These are phyloP conservation scores for Plecotus auritus DNA, from an alignment of 2,113 vertebrate species.

Conservation along the genomic window DNA sequence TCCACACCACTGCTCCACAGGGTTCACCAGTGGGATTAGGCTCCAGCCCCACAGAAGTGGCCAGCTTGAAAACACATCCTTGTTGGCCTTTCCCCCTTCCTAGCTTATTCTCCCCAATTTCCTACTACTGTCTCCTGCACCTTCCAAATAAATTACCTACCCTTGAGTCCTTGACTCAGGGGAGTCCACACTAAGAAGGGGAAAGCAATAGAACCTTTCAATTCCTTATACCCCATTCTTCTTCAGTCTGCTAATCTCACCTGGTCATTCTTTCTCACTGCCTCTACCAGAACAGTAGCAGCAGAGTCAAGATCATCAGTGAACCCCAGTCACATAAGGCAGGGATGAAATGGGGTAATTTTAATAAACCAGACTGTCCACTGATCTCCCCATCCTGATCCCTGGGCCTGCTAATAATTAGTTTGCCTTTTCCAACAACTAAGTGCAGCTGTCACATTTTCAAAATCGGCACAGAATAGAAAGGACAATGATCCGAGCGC, in stretches of 20 bases:
- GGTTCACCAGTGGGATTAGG: not conserved
- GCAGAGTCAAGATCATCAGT: not conserved
- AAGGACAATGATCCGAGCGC: not conserved
- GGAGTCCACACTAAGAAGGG: not conserved
- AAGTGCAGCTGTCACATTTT: not conserved
- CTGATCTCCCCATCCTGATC: not conserved
- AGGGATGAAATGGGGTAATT: not conserved
- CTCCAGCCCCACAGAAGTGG: not conserved
- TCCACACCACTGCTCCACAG: fast-evolving
- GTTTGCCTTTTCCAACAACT: not conserved
- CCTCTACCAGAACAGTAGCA: not conserved
- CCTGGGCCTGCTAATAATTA: not conserved
- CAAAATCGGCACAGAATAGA: not conserved
- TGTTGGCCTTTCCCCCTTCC: not conserved
- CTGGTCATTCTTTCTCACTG: not conserved
- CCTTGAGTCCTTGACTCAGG: not conserved
- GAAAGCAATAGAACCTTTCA: not conserved
- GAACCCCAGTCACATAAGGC: no score
- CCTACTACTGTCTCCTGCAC: not conserved
- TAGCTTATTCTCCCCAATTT: not conserved
- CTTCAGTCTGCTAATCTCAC: not conserved
- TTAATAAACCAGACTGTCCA: not conserved
- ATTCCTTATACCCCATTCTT: fast-evolving
- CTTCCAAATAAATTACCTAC: not conserved
- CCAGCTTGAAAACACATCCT: not conserved